Evolutionary conservation across 2,113 vertebrate species (phyloP).

Genomic region (Heloderma charlesbogerti): DNA sequence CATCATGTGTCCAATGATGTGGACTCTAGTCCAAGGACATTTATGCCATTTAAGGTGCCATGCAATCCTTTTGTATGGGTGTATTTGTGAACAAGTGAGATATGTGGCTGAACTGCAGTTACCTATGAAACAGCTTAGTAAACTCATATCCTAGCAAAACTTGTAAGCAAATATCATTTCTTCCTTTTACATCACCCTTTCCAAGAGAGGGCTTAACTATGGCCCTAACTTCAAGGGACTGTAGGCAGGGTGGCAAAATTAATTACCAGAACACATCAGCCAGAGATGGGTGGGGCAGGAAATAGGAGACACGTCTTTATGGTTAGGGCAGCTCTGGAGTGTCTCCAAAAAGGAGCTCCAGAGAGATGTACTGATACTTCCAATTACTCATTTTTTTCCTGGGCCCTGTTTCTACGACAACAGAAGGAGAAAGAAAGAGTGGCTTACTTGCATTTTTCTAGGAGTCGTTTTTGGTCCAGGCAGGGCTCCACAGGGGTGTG

Average conservation of each 20-base stretch:
- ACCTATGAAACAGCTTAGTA: conserved; percentile 8
- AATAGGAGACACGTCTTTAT: neutral
- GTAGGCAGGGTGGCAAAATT: neutral
- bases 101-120: neutral
- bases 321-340: conserved; percentile 6
- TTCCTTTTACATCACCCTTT: conserved; percentile 25
- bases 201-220: conserved; percentile 1
- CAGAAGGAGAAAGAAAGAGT: no score
- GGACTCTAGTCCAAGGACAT: no score
- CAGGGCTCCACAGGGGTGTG: no score
- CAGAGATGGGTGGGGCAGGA: neutral
- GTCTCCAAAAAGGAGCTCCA: conserved; percentile 24
- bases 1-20: neutral
- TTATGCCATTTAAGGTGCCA: neutral
- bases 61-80: neutral
- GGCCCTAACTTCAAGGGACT: neutral
- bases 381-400: no score
- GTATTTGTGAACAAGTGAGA: neutral
- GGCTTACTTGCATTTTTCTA: no score
- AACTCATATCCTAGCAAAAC: neutral
- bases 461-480: no score
- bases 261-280: neutral
- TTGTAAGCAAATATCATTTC: neutral
- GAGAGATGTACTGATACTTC: no score
- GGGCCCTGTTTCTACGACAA: no score